Percentiles rank a stretch among this genome's conserved stretches.
Evolutionary conservation across 2,888 invertebrate genomes (phyloP).

Genomic region (Ceriagrion tenellum): DNA sequence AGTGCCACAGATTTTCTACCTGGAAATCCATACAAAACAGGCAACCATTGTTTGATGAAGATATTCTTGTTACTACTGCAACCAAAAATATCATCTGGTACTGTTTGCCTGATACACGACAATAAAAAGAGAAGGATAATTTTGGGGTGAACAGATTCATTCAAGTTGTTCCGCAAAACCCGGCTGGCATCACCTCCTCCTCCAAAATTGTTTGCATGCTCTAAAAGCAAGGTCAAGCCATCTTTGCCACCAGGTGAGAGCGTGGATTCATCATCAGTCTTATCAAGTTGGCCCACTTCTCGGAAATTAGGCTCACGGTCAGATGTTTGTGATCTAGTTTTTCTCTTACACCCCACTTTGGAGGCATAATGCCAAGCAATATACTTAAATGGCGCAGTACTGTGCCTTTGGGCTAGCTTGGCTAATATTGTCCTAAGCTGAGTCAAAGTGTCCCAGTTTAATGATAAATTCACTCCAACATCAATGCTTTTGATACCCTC

Average conservation of each 20-base stretch:
- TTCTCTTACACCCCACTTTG: not conserved
- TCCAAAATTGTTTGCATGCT: not conserved
- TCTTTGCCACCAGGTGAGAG: not conserved
- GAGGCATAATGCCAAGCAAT: slow-evolving; percentile 52
- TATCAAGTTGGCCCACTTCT: not conserved
- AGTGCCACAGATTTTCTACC: not conserved
- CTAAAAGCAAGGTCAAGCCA: not conserved
- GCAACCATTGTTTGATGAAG: not conserved
- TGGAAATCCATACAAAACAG: slow-evolving; percentile 1
- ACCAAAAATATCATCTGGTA: slow-evolving; percentile 28
- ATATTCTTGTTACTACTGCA: not conserved
- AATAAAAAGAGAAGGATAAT: not conserved
- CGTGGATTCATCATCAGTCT: not conserved
- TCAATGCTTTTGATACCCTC: slow-evolving; percentile 7
- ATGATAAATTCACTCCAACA: not conserved
- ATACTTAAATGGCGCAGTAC: slow-evolving; percentile 41
- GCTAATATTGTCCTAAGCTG: not conserved
- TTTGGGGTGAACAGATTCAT: not conserved
- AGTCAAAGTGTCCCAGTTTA: not conserved
- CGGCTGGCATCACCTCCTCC: not conserved
- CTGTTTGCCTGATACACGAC: not conserved
- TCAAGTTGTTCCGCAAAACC: not conserved
- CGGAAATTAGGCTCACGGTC: too few relatives aligned
- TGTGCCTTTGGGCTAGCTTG: not conserved
- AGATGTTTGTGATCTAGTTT: not conserved